phyloP scores from a whole-genome alignment of 2,113 vertebrate genomes.

The Engystomops pustulosus region DNA sequence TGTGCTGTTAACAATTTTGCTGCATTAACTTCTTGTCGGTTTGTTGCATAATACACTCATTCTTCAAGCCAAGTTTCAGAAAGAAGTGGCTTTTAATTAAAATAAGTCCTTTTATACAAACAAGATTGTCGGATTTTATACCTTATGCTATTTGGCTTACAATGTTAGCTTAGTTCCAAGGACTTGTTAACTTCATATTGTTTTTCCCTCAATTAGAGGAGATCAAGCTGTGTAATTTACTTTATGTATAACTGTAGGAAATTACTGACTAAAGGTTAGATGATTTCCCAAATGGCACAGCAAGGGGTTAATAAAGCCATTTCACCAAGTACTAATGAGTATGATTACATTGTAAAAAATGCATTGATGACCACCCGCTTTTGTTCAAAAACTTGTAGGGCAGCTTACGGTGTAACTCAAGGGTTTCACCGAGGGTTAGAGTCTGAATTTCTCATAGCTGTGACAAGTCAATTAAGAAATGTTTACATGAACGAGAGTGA shows the following conservation, averaged over 20 bases:
- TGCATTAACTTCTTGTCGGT: background rate
- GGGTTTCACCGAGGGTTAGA: background rate
- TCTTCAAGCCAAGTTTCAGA: slow-evolving; percentile 34
- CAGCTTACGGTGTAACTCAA: background rate
- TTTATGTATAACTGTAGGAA: slow-evolving; percentile 57
- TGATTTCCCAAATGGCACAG: slow-evolving; percentile 58
- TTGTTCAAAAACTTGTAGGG: slow-evolving; percentile 32
- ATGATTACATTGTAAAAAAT: slow-evolving; percentile 50
- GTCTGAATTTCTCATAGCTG: background rate
- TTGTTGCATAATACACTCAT: background rate
- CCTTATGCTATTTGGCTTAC: slow-evolving; percentile 52
- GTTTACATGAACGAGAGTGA: background rate
- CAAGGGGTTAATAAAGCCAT: slow-evolving; percentile 59
- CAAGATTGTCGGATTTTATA: slow-evolving; percentile 43
- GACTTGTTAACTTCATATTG: slow-evolving; percentile 61
- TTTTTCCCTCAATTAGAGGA: slow-evolving; percentile 57
- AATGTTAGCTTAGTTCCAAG: slow-evolving; percentile 53
- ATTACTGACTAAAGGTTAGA: slow-evolving; percentile 59
- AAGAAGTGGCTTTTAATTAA: slow-evolving; percentile 58
- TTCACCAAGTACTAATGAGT: slow-evolving; percentile 57
- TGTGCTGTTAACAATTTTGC: background rate
- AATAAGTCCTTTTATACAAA: slow-evolving; percentile 51
- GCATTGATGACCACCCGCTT: slow-evolving; percentile 30
- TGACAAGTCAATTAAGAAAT: too few relatives aligned
- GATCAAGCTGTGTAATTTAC: slow-evolving; percentile 60